Evolutionary conservation across 1,140 invertebrate genomes (phyloP).

Genomic region (Geopemphigus sp.): DNA sequence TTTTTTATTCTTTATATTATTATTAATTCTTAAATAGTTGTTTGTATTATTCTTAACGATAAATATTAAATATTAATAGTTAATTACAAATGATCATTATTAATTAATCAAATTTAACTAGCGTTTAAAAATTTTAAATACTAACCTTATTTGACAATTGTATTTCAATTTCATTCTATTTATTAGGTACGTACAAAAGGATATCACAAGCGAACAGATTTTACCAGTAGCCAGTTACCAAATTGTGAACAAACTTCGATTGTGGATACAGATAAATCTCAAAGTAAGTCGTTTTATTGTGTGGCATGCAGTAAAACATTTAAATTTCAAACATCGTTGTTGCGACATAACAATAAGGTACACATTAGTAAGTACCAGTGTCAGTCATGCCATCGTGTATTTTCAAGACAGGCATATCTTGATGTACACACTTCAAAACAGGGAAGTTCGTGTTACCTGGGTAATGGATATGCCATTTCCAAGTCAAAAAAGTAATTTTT

Average conservation of each 20-base stretch:
- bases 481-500: conserved; percentile 39
- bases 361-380: conserved; percentile 54
- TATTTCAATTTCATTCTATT: not conserved
- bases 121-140: not conserved
- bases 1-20: too few relatives aligned
- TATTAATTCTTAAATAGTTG: not conserved
- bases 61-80: not conserved
- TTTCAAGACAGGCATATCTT: conserved; percentile 53
- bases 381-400: conserved; percentile 53
- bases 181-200: conserved; percentile 21
- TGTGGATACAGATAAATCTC: conserved; percentile 35
- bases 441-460: conserved; percentile 53
- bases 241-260: conserved; percentile 39
- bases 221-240: conserved; percentile 26
- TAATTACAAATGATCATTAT: not conserved
- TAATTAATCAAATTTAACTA: not conserved
- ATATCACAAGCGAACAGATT: not conserved
- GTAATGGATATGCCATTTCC: conserved; percentile 27
- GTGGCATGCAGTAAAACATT: conserved; percentile 53
- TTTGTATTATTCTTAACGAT: not conserved
- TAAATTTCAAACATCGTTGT: conserved; percentile 54
- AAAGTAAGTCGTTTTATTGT: conserved; percentile 52
- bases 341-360: conserved; percentile 54
- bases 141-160: not conserved
- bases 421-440: conserved; percentile 53